Conservation (phyloP, 2,797 vertebrate species). For the Pterois miles region DNA sequence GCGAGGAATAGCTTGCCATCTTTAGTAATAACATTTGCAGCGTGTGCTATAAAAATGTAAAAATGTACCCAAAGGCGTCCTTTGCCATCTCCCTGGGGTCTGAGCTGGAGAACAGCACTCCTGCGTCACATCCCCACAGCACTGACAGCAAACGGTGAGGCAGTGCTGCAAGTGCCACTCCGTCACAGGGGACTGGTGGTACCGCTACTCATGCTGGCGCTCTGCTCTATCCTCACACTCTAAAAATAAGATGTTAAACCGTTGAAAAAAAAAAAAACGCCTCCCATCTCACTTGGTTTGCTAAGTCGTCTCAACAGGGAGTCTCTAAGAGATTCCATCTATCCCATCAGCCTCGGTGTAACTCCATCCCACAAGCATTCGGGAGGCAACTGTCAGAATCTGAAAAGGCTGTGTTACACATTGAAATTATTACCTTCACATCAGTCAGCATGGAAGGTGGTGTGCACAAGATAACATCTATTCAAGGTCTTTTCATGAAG, state of each 20-base stretch:
- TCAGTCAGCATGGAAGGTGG: conserved; percentile 31
- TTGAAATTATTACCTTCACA: conserved; percentile 54
- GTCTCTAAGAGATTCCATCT: conserved; percentile 55
- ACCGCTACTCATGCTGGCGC: conserved; percentile 58
- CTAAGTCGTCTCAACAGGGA: conserved; percentile 65
- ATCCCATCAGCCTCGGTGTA: conserved; percentile 49
- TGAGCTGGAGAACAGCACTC: conserved; percentile 57
- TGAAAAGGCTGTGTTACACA: conserved; percentile 31
- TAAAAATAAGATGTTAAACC: conserved; percentile 82
- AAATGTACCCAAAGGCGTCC: conserved; percentile 62
- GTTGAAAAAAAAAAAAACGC: conserved; percentile 32
- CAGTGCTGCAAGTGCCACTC: conserved; percentile 61
- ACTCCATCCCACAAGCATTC: conserved; percentile 41
- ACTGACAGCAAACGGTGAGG: conserved; percentile 70
- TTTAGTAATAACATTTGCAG: conserved; percentile 51
- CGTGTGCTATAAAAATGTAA: conserved; percentile 62
- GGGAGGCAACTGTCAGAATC: conserved; percentile 51
- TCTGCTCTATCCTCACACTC: conserved; percentile 31
- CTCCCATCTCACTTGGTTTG: conserved; percentile 58
- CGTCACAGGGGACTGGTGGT: conserved; percentile 63
- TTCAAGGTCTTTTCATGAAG: conserved; percentile 46
- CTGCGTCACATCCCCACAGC: conserved; percentile 66
- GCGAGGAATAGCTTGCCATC: conserved; percentile 43
- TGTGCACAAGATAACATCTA: conserved; percentile 32
- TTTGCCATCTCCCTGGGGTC: conserved; percentile 51